Conservation (phyloP, 1,140 invertebrate species). For the Tetragnatha versicolor region DNA sequence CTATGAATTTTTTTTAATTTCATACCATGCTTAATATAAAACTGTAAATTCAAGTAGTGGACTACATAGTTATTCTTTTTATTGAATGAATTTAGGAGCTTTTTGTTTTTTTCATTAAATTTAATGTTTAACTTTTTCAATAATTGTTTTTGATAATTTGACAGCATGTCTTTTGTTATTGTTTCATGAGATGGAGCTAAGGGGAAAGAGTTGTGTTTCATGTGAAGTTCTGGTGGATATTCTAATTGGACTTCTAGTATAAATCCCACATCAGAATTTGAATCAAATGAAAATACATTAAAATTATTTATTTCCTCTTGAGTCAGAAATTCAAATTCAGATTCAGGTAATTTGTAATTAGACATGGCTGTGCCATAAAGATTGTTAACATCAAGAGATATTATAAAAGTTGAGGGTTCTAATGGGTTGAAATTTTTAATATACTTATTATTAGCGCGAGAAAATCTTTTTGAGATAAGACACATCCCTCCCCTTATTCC, state of each 20-base stretch:
- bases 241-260: background rate
- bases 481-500: background rate
- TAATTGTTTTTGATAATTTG: background rate
- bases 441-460: background rate
- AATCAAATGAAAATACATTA: background rate
- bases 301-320: background rate
- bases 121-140: too few species aligned
- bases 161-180: background rate
- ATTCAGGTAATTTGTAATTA: background rate
- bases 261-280: background rate
- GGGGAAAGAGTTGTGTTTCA: background rate
- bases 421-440: background rate
- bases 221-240: background rate
- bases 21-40: background rate
- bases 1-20: conserved; percentile 6
- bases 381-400: conserved; percentile 5
- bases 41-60: background rate
- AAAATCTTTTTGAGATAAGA: background rate
- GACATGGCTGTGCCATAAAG: background rate
- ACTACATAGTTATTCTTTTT: background rate
- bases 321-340: background rate
- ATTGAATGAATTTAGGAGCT: background rate
- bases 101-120: background rate
- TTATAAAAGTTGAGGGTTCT: background rate
- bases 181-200: background rate